Base-by-base conservation (phyloP, 2,113 vertebrate species). In the Muntiacus reevesi region DNA sequence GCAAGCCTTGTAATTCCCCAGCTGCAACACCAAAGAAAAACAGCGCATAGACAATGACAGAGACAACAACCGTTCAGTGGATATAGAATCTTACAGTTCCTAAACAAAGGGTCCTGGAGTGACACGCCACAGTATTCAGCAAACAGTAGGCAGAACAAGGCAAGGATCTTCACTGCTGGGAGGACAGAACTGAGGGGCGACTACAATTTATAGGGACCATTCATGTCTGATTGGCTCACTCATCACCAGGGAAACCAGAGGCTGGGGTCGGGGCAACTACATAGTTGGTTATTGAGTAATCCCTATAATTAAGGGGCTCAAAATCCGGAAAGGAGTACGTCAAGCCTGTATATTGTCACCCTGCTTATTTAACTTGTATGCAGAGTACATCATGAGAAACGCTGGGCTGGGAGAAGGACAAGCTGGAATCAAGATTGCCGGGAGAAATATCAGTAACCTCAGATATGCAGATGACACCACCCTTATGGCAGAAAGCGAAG, bases 191-290 rank as follows among this genome's bases (percentile, higher is more conserved):
- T 67, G 67, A 3, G 67, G 19, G 36, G 5, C 13, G n/a, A 36
- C 21, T 40, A 30, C 1, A 28, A 47, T 16, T 30, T 47, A 5
- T 30, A 79, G 14, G 27, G 15, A 10, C 14, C 0, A 1, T 9
- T 30, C 43, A 28, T 9, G 43, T 79, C 15, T 47, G 27, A 16
- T 17, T 30, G 15, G 76, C 76, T 47, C 27, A 78, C 74, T 27
- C 0, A 1, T 43, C 40, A 76, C 71, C 71, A 43, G 43, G 27
- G 43, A 78, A 76, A 45, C 27, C 43, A 47, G 25, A 78, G 74
- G 6, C 74, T 30, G 74, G 74, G 14, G 74, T 27, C 0, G 0
- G 43, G 43, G 74, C 8, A 43, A 43, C 43, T 1, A 0, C 62
- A 43, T 78, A 47, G 27, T 8, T 79, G 76, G 76, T 79, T 79